Evolutionary conservation across 2,797 vertebrate species (phyloP), one percentile per base, ranked within the genome.

Genomic region (Chrysocyon brachyurus): DNA sequence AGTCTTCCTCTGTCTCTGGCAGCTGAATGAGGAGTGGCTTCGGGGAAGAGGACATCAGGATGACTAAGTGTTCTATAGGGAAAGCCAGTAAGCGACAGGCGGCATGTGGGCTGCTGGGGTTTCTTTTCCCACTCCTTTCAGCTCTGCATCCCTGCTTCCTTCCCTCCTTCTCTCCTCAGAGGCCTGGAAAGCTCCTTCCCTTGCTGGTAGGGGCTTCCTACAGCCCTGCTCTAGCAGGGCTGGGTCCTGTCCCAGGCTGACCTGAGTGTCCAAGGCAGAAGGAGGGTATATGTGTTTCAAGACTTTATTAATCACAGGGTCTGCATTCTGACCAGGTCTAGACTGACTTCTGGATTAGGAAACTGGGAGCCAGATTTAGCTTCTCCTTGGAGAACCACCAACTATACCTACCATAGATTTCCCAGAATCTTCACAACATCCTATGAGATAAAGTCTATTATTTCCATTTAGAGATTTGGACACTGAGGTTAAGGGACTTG

Each of bases 11-110:
- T 63, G 52, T 36, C 52, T 90, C 49, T 91, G 77, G 88, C 94
- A 83, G 15, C 40, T 82, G 56, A 91, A 73, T 91, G 66, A 83
- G 56, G 78, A 92, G 24, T 24, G 33, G 66, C 24, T 95, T 36
- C 82, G 86, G 91, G 61, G 49, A 84, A 86, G 68, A 83, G 57
- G 68, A 84, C 83, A 89, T 73, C 59, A 92, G 64, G 2, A 8
- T 97, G 96, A 97, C 96, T 96, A 90, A 93, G 85, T 94, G 88
- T 94, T 97, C 85, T 95, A 33, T 26, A 94, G 68, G 57, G 90
- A 78, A 90, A 96, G 82, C 61, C 61, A 75, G 72, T 63, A 84
- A 94, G 66, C 19, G 86, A 91, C 96, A 96, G 96, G 87, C 9
- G 61, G 95, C 82, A n/a, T 87, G 95, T 92, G 93, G 91, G 90